These are phyloP conservation scores for Clavelina lepadiformis DNA, from an alignment of 23 tunicate species.

Conservation along the genomic window DNA sequence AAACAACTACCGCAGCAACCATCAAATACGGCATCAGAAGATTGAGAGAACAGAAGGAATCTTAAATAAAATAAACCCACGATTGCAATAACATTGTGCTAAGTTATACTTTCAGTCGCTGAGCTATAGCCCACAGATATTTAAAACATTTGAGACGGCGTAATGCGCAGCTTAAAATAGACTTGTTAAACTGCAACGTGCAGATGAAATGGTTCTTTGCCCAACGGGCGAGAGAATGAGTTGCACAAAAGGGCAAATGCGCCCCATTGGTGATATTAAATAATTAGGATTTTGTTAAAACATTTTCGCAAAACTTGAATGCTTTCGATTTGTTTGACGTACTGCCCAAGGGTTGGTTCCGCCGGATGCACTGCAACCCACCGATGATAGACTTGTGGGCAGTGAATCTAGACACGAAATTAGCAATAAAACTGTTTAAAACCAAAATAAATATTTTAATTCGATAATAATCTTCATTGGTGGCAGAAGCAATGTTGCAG, in stretches of 20 bases:
- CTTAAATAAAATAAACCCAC: too few relatives aligned
- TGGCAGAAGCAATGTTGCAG: conserved; percentile 15
- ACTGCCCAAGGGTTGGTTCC: conserved; percentile 2
- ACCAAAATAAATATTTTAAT: neutral
- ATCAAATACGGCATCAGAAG: conserved; percentile 70
- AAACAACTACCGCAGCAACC: conserved; percentile 80
- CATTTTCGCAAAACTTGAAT: conserved; percentile 17
- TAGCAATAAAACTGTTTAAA: neutral
- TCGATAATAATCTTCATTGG: conserved; percentile 2
- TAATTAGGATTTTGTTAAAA: conserved; percentile 9
- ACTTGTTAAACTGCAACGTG: too few relatives aligned
- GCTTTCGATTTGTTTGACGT: neutral
- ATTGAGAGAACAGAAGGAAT: conserved; percentile 79
- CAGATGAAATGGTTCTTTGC: too few relatives aligned
- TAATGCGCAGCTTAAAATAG: too few relatives aligned
- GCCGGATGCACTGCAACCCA: conserved; percentile 10
- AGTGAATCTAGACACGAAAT: conserved; percentile 6
- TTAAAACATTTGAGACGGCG: too few relatives aligned
- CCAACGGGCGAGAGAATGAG: too few relatives aligned
- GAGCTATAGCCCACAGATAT: too few relatives aligned
- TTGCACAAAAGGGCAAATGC: too few relatives aligned
- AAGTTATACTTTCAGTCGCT: too few relatives aligned
- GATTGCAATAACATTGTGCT: too few relatives aligned
- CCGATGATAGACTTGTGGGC: conserved; percentile 15
- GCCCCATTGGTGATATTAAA: too few relatives aligned